Percentiles rank a stretch among this genome's conserved stretches.
Conservation (phyloP, 2,888 invertebrate species). For the Drosophila prostipennis region DNA sequence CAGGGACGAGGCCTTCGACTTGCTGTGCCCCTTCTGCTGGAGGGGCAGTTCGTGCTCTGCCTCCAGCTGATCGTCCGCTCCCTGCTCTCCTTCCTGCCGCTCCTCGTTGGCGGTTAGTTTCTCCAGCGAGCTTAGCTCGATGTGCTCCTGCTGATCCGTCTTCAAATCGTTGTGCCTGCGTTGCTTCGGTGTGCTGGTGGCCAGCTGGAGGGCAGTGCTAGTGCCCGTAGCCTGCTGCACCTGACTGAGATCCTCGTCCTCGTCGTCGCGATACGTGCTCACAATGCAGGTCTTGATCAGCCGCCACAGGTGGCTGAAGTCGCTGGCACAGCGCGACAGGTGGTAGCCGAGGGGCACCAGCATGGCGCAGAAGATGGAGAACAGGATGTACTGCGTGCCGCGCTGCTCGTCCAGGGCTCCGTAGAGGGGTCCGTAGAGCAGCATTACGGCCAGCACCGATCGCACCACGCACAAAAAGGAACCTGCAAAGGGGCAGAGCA, state of each 20-base stretch:
- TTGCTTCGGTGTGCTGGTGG: conserved; percentile 47
- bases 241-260: conserved; percentile 83
- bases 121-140: conserved; percentile 80
- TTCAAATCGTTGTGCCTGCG: conserved; percentile 17
- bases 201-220: conserved; percentile 49
- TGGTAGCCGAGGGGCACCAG: conserved; percentile 95
- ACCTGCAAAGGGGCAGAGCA: conserved; percentile 52
- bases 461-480: conserved; percentile 93
- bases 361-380: conserved; percentile 97
- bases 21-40: conserved; percentile 66
- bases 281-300: conserved; percentile 91
- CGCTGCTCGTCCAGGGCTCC: conserved; percentile 93
- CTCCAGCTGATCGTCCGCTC: conserved; percentile 53
- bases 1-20: conserved; percentile 78
- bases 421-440: conserved; percentile 94
- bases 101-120: conserved; percentile 42
- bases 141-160: conserved; percentile 66
- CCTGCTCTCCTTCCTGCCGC: conserved; percentile 64
- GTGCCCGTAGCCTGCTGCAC: conserved; percentile 25
- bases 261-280: conserved; percentile 90
- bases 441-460: conserved; percentile 91
- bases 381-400: conserved; percentile 94
- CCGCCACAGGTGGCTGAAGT: conserved; percentile 95
- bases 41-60: conserved; percentile 36
- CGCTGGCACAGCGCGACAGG: conserved; percentile 95